These are phyloP conservation scores for Platynereis dumerilii DNA, from an alignment of 2,888 invertebrate genomes.

Conservation along the genomic window DNA sequence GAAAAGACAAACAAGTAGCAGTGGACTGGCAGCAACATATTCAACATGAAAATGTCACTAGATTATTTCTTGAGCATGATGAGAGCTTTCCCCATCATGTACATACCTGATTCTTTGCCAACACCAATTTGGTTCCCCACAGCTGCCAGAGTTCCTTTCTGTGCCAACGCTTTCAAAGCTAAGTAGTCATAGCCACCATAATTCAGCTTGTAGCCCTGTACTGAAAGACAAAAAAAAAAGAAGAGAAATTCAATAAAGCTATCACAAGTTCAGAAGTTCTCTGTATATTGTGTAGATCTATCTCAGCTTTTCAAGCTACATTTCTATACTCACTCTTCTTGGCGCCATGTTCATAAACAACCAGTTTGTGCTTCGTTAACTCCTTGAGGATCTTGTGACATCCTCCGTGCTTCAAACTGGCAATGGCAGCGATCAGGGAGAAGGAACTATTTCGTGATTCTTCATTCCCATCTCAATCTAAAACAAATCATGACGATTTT, in stretches of 20 bases:
- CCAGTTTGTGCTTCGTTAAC: slow-evolving; percentile 85
- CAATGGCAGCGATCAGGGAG: slow-evolving; percentile 88
- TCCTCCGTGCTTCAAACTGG: slow-evolving; percentile 90
- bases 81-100: background rate
- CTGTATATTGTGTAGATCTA: slow-evolving; percentile 5
- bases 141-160: slow-evolving; percentile 75
- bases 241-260: too few relatives aligned
- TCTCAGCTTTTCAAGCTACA: background rate
- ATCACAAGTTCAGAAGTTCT: too few relatives aligned
- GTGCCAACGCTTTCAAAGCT: slow-evolving; percentile 85
- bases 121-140: slow-evolving; percentile 99
- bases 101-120: slow-evolving; percentile 94
- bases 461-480: slow-evolving; percentile 99
- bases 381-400: slow-evolving; percentile 89
- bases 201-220: slow-evolving; percentile 94
- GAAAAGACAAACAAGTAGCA: too few relatives aligned
- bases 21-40: background rate
- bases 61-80: background rate
- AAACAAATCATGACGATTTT: slow-evolving; percentile 10
- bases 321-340: slow-evolving; percentile 66
- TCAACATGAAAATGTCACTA: background rate
- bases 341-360: slow-evolving; percentile 93
- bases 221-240: too few relatives aligned
- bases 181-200: slow-evolving; percentile 96
- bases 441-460: slow-evolving; percentile 96